A percentile compares a stretch with the other conserved stretches of the same genome.
These are phyloP conservation scores for Limnephilus marmoratus DNA, from an alignment of 2,888 invertebrate genomes.

Conservation along the genomic window DNA sequence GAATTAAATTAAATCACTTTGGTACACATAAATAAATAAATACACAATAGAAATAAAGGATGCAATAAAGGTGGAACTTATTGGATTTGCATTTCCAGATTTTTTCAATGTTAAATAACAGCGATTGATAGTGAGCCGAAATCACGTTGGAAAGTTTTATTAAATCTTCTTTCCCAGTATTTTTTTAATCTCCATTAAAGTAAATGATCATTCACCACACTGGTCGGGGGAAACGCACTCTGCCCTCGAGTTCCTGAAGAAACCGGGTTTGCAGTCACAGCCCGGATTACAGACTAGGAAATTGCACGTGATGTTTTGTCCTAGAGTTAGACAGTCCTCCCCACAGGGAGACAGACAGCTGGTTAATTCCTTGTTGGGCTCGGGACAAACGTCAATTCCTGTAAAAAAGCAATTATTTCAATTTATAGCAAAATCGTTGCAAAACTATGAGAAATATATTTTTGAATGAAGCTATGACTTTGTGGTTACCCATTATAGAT, in stretches of 20 bases:
- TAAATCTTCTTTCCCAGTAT: not conserved
- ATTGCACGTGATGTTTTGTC: slow-evolving; percentile 59
- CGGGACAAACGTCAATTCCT: slow-evolving; percentile 47
- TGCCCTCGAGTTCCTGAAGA: slow-evolving; percentile 57
- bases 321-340: slow-evolving; percentile 57
- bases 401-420: not conserved
- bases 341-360: slow-evolving; percentile 58
- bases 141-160: no score
- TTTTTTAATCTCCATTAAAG: not conserved
- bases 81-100: no score
- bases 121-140: no score
- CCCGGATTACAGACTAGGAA: slow-evolving; percentile 60
- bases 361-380: slow-evolving; percentile 48
- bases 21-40: no score
- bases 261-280: slow-evolving; percentile 62
- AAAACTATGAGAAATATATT: not conserved
- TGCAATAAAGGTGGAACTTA: no score
- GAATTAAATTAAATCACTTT: not conserved
- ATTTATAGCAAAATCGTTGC: not conserved
- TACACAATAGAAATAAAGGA: no score
- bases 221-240: slow-evolving; percentile 58
- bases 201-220: slow-evolving; percentile 56
- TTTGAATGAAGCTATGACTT: no score
- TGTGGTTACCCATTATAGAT: no score
- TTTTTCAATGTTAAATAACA: no score